A percentile compares a stretch with the other conserved stretches of the same genome.
phyloP scores from a whole-genome alignment of 2,888 invertebrate species.

The Apocheima hispidaria region DNA sequence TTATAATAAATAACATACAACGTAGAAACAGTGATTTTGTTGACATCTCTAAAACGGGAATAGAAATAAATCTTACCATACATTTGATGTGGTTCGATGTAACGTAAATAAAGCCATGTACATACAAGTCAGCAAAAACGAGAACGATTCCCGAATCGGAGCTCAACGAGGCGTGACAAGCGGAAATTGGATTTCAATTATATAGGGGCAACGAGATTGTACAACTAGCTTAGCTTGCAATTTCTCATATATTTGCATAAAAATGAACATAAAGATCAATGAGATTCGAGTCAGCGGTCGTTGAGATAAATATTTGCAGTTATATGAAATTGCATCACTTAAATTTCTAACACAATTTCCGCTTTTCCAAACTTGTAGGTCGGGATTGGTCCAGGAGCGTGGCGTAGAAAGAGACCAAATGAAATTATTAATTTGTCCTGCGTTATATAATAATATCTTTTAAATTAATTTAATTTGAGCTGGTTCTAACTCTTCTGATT shows the following conservation, averaged over 20 bases:
- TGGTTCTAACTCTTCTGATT: no score
- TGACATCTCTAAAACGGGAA: background rate
- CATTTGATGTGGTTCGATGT: background rate
- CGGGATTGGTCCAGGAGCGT: no score
- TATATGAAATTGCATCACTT: no score
- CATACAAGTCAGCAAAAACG: conserved; percentile 38
- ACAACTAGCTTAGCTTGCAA: conserved; percentile 41
- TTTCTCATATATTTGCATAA: conserved; percentile 26
- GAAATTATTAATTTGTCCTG: no score
- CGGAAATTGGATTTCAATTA: conserved; percentile 43
- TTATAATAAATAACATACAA: no score
- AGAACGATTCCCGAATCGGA: conserved; percentile 37
- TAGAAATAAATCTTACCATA: background rate
- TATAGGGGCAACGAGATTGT: conserved; percentile 30
- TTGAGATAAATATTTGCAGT: background rate
- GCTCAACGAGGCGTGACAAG: conserved; percentile 31
- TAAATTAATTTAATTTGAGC: no score
- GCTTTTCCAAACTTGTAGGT: no score
- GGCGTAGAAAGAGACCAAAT: no score
- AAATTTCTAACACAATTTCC: no score
- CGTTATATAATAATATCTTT: no score
- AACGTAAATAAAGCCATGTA: conserved; percentile 20
- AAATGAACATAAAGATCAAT: background rate
- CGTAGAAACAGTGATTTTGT: background rate
- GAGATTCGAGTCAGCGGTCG: background rate